A percentile compares a stretch with the other conserved stretches of the same genome.
Evolutionary conservation across 2,888 invertebrate genomes (phyloP).

Genomic region (Pharmacophagus antenor): DNA sequence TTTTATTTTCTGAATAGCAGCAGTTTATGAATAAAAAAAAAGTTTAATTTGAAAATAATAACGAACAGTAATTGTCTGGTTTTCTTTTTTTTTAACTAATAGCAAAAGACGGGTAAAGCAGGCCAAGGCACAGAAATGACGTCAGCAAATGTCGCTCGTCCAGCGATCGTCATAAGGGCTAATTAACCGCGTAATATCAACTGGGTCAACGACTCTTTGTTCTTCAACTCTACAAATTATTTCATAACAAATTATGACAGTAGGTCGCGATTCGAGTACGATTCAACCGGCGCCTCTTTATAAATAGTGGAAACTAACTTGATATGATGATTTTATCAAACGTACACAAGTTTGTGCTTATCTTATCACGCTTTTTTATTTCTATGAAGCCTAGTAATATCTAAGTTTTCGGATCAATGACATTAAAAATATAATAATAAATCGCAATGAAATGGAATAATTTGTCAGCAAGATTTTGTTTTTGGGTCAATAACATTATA

Average conservation of each 20-base stretch:
- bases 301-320: slow-evolving; percentile 17
- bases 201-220: slow-evolving; percentile 73
- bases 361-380: slow-evolving; percentile 15
- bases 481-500: slow-evolving; percentile 73
- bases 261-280: slow-evolving; percentile 34
- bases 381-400: slow-evolving; percentile 4
- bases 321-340: slow-evolving; percentile 16
- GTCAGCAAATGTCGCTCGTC: slow-evolving; percentile 48
- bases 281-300: slow-evolving; percentile 21
- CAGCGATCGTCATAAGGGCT: slow-evolving; percentile 51
- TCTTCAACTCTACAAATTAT: slow-evolving; percentile 51
- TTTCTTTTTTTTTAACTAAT: slow-evolving; percentile 45
- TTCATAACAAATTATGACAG: slow-evolving; percentile 40
- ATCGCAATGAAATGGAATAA: slow-evolving; percentile 1
- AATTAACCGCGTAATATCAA: slow-evolving; percentile 54
- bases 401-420: slow-evolving; percentile 18
- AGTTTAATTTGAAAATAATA: too few relatives aligned
- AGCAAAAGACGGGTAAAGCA: slow-evolving; percentile 43
- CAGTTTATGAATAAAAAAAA: too few relatives aligned
- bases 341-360: slow-evolving; percentile 6
- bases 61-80: too few relatives aligned
- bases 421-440: slow-evolving; percentile 32
- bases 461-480: slow-evolving; percentile 35
- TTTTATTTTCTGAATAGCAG: too few relatives aligned
- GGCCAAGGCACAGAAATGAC: slow-evolving; percentile 65